phyloP scores from a whole-genome alignment of 2,888 invertebrate genomes.

The Agrenia bidenticulata region DNA sequence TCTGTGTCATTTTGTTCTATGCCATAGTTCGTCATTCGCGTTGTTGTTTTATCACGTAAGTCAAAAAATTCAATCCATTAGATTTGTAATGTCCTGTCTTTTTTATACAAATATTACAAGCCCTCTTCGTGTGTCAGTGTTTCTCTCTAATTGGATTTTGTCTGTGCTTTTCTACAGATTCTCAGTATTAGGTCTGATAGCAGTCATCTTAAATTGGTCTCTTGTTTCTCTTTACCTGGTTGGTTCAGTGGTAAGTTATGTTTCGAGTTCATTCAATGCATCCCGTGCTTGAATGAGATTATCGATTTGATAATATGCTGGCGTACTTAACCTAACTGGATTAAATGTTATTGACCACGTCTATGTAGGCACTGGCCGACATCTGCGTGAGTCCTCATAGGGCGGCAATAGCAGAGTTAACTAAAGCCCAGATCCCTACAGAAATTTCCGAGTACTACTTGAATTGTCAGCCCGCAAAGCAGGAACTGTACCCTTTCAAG shows the following conservation, averaged over 20 bases:
- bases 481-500: constrained; percentile 67
- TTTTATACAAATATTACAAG: constrained; percentile 15
- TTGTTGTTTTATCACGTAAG: constrained; percentile 78
- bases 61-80: constrained; percentile 44
- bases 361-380: constrained; percentile 68
- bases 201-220: constrained; percentile 84
- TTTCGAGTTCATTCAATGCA: neutral
- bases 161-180: constrained; percentile 60
- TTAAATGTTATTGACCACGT: constrained; percentile 6
- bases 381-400: constrained; percentile 82
- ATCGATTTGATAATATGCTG: neutral
- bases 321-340: constrained; percentile 4
- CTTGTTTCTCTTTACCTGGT: constrained; percentile 84
- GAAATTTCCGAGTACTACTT: constrained; percentile 76
- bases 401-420: constrained; percentile 49
- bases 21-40: constrained; percentile 86
- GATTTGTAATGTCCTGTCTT: neutral
- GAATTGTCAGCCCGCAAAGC: constrained; percentile 68
- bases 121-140: constrained; percentile 1
- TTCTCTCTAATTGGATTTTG: constrained; percentile 15
- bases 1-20: constrained; percentile 84
- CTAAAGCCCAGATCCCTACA: constrained; percentile 52
- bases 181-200: constrained; percentile 81
- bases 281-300: neutral
- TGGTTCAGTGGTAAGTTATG: constrained; percentile 70